Evolutionary conservation across 2,113 vertebrate species (phyloP).

Genomic region (Podarcis raffonei): DNA sequence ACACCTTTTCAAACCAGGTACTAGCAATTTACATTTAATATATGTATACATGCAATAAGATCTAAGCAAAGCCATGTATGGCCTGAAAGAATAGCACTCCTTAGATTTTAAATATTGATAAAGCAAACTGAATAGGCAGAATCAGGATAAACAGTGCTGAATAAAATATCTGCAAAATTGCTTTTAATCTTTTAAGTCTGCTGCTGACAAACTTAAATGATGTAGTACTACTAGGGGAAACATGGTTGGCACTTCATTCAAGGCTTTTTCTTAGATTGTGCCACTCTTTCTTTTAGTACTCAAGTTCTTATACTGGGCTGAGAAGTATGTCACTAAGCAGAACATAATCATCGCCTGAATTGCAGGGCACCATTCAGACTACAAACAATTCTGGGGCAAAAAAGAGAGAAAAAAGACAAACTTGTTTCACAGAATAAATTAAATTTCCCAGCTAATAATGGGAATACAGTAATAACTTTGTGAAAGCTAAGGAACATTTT

Average conservation of each 20-base stretch:
- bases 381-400: constrained; percentile 57
- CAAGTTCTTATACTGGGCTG: constrained; percentile 46
- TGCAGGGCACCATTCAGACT: constrained; percentile 33
- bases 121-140: constrained; percentile 51
- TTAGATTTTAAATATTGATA: constrained; percentile 62
- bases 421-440: constrained; percentile 68
- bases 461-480: constrained; percentile 58
- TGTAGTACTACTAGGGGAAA: constrained; percentile 20
- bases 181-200: constrained; percentile 57
- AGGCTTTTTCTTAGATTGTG: constrained; percentile 54
- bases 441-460: constrained; percentile 66
- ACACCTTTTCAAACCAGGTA: not conserved
- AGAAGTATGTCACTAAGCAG: constrained; percentile 59
- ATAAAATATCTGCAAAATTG: constrained; percentile 46
- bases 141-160: constrained; percentile 46
- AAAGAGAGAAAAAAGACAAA: constrained; percentile 29
- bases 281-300: constrained; percentile 40
- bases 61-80: constrained; percentile 62
- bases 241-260: constrained; percentile 59
- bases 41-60: constrained; percentile 62
- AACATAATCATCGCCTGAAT: constrained; percentile 57
- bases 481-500: constrained; percentile 50
- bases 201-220: constrained; percentile 48
- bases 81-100: constrained; percentile 57
- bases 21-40: constrained; percentile 28